phyloP scores from a whole-genome alignment of 2,888 invertebrate genomes.

The Mythimna pallens region DNA sequence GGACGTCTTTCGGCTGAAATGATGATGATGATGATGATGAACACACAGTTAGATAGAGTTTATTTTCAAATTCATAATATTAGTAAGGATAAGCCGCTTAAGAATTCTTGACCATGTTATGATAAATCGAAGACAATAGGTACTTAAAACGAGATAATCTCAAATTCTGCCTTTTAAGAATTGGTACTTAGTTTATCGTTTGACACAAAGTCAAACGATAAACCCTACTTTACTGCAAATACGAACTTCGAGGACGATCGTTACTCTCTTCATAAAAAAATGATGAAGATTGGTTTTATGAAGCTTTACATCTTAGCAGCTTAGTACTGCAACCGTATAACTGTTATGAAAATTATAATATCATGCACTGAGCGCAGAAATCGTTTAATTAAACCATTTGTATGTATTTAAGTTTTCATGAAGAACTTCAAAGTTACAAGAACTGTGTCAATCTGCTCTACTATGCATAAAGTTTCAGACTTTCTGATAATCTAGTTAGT shows the following conservation, averaged over 20 bases:
- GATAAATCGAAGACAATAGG: not conserved
- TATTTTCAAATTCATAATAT: no score
- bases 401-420: conserved; percentile 34
- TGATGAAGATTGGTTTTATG: conserved; percentile 48
- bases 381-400: conserved; percentile 45
- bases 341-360: conserved; percentile 42
- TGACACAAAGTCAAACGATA: conserved; percentile 41
- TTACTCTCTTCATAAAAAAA: conserved; percentile 42
- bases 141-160: conserved; percentile 21
- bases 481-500: conserved; percentile 44
- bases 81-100: not conserved
- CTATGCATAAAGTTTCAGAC: conserved; percentile 48
- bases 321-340: conserved; percentile 14
- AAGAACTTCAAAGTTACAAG: conserved; percentile 32
- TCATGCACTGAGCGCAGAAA: conserved; percentile 13
- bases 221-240: conserved; percentile 59
- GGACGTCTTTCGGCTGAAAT: no score
- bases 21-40: no score
- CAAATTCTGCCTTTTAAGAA: conserved; percentile 20
- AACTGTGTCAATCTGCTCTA: conserved; percentile 43
- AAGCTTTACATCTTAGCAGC: conserved; percentile 8
- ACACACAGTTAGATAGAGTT: no score
- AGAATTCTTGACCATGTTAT: conserved; percentile 21
- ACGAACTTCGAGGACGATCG: conserved; percentile 22
- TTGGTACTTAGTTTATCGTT: conserved; percentile 27